phyloP scores from a whole-genome alignment of 2,113 vertebrate genomes.

The Pantherophis guttatus region DNA sequence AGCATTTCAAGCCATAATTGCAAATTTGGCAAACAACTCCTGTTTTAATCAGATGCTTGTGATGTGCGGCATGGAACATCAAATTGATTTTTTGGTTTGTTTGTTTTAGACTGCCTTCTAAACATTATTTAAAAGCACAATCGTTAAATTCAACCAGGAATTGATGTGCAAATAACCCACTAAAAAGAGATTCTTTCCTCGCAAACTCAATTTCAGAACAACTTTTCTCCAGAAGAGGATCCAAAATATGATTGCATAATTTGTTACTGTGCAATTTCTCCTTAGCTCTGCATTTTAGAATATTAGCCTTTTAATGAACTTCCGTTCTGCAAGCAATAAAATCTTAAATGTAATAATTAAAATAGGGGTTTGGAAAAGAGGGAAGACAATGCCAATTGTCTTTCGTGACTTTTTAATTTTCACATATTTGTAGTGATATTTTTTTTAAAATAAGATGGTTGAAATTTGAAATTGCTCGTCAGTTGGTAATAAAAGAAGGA shows the following conservation, averaged over 20 bases:
- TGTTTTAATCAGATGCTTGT: not conserved
- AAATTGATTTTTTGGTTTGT: not conserved
- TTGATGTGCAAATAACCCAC: slow-evolving; percentile 7
- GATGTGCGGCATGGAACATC: not conserved
- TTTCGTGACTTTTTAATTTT: not conserved
- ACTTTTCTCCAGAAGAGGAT: not conserved
- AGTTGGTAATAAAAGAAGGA: no score
- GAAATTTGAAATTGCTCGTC: not conserved
- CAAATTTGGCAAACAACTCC: not conserved
- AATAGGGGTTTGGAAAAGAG: not conserved
- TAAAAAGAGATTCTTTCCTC: not conserved
- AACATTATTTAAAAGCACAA: not conserved
- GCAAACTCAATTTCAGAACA: not conserved
- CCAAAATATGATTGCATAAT: not conserved
- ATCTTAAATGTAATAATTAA: not conserved
- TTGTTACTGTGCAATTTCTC: not conserved
- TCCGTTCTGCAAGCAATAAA: not conserved
- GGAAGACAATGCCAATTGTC: not conserved
- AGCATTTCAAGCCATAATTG: not conserved
- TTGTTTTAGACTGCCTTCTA: not conserved
- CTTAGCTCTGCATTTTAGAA: not conserved
- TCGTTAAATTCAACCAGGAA: not conserved
- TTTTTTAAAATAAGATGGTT: not conserved
- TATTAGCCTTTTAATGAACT: slow-evolving; percentile 5
- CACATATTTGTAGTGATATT: not conserved